phyloP scores from a whole-genome alignment of 2,888 invertebrate genomes.

The Caradrina clavipalpis region DNA sequence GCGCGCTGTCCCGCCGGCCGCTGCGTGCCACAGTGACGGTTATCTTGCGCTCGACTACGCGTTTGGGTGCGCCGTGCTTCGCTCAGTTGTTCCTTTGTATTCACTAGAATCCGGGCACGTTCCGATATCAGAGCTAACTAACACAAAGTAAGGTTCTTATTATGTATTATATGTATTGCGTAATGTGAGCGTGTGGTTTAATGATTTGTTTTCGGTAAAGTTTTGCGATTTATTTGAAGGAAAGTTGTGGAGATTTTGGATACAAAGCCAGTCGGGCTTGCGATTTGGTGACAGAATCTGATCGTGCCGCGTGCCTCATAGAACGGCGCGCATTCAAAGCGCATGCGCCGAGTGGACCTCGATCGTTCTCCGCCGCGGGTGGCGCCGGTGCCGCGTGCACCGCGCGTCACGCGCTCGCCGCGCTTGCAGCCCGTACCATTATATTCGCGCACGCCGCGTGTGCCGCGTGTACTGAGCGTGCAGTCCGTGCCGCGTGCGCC shows the following conservation, averaged over 20 bases:
- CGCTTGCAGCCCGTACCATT: background rate
- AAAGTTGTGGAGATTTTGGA: background rate
- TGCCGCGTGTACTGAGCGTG: no score
- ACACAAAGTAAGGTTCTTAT: conserved; percentile 16
- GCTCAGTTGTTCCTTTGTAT: background rate
- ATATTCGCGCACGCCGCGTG: no score
- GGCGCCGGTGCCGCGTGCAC: conserved; percentile 13
- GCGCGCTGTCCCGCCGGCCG: no score
- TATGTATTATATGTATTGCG: conserved; percentile 12
- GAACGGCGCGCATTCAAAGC: conserved; percentile 16
- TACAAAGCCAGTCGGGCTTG: background rate
- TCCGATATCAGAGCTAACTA: background rate
- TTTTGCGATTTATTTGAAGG: conserved; percentile 26
- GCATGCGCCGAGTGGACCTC: conserved; percentile 43
- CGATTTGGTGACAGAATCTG: conserved; percentile 1
- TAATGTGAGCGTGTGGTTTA: background rate
- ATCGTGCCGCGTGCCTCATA: conserved; percentile 7
- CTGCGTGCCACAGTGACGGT: no score
- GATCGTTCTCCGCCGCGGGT: conserved; percentile 35
- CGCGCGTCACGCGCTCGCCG: background rate
- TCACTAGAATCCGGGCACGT: background rate
- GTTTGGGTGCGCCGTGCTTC: background rate
- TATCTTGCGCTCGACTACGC: no score
- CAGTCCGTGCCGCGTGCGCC: no score
- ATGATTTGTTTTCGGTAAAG: conserved; percentile 7